These are phyloP conservation scores for Melanotaenia duboulayi DNA, from an alignment of 2,113 vertebrate genomes.

Conservation along the genomic window DNA sequence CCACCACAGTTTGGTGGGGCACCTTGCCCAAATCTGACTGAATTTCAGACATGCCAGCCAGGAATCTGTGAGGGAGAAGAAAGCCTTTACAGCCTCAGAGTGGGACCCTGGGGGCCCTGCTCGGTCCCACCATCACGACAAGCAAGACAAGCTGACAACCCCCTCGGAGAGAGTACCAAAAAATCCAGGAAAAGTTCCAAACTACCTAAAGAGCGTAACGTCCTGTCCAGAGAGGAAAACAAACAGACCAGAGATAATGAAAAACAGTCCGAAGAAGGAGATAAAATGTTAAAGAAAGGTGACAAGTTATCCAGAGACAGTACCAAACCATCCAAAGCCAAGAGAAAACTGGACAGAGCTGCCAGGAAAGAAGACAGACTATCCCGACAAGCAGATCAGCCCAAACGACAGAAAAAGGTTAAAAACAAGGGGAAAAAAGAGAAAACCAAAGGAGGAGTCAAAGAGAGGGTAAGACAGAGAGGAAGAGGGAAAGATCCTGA, in stretches of 20 bases:
- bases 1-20: slow-evolving; percentile 91
- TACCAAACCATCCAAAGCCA: slow-evolving; percentile 49
- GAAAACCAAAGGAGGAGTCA: slow-evolving; percentile 80
- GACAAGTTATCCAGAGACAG: slow-evolving; percentile 28
- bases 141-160: slow-evolving; percentile 75
- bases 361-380: slow-evolving; percentile 75
- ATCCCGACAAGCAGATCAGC: slow-evolving; percentile 79
- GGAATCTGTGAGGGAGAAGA: slow-evolving; percentile 83
- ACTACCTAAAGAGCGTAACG: slow-evolving; percentile 38
- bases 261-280: slow-evolving; percentile 39
- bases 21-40: slow-evolving; percentile 92
- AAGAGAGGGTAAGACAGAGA: slow-evolving; percentile 80
- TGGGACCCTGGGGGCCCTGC: slow-evolving; percentile 91
- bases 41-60: slow-evolving; percentile 90
- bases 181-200: slow-evolving; percentile 41
- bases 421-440: slow-evolving; percentile 81
- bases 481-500: slow-evolving; percentile 86
- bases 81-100: slow-evolving; percentile 88
- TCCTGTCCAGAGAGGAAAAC: slow-evolving; percentile 40
- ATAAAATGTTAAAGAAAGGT: slow-evolving; percentile 1
- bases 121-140: slow-evolving; percentile 81
- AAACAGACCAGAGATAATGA: slow-evolving; percentile 41
- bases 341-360: slow-evolving; percentile 52
- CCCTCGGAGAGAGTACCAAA: slow-evolving; percentile 30
- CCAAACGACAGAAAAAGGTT: slow-evolving; percentile 85